Evolutionary conservation across 2,113 vertebrate genomes (phyloP), one percentile per base, ranked within the genome.

Genomic region (Gasterosteus aculeatus): DNA sequence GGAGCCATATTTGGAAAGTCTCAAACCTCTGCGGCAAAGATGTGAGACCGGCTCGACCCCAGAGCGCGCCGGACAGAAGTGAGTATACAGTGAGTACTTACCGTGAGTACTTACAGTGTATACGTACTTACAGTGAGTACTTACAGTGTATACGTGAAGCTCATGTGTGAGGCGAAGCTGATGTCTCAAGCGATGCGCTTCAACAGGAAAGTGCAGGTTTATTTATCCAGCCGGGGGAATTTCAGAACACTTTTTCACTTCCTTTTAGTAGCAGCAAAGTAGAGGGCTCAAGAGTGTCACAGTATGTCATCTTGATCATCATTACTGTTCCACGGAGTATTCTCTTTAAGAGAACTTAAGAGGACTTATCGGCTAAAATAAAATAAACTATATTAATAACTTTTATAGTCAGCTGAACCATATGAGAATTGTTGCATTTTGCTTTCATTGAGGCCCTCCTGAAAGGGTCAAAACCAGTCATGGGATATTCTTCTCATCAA

Each of bases 1-100:
- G 2, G 63, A 63, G 47, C 70, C 65, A 76, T 68, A 44, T 67
- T 47, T 83, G 49, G 7, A 19, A 8, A 18, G 10, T 63, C 54
- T 76, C 16, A 59, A 41, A 53, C 18, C 59, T 72, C 29, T 38
- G 26, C 31, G 33, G 49, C 56, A 57, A 39, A 35, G 41, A 57
- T 35, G 46, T 66, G 31, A 73, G 47, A 59, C 3, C 2, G 35
- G 33, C 54, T 39, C 38, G 58, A 7, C 19, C n/a, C 14, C 49
- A 22, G 56, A 77, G 6, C 8, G 15, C 10, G 14, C 4, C 33
- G 31, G 39, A 41, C 60, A n/a, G 4, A 66, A 18, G 87, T 84
- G 69, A 77, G 75, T 70, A 22, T 26, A 26, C 22, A 26, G 22
- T 26, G 22, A 26, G 10, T 41, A 53, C 19, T 22, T 53, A 51